Conservation (phyloP, 2,888 invertebrate species). For the Caenorhabditis japonica region DNA sequence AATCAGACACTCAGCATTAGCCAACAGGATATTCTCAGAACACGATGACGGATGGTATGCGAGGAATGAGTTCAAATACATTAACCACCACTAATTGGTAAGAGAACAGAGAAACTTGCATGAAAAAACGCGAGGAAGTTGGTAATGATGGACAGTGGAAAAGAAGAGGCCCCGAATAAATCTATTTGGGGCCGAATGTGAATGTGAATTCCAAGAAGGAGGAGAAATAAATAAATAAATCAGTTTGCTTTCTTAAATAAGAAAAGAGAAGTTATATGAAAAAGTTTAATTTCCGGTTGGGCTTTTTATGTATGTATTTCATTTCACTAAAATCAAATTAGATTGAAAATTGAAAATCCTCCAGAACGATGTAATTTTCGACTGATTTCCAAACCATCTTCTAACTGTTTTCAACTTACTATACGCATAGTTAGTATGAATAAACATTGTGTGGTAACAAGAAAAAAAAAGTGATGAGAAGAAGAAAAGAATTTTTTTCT, state of each 20-base stretch:
- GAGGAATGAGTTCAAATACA: constrained; percentile 48
- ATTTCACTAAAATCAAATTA: too few species aligned
- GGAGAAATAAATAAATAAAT: constrained; percentile 10
- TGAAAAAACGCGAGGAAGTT: constrained; percentile 21
- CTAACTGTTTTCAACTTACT: too few species aligned
- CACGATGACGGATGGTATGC: constrained; percentile 44
- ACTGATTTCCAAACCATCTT: too few species aligned
- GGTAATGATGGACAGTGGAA: constrained; percentile 19
- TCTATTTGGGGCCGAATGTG: background rate
- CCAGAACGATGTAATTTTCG: too few species aligned
- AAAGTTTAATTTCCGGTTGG: too few species aligned
- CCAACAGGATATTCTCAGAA: constrained; percentile 51
- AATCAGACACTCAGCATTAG: constrained; percentile 2
- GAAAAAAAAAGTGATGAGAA: constrained; percentile 31
- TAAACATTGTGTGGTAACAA: constrained; percentile 33
- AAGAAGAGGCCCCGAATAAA: constrained; percentile 1
- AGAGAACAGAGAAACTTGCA: constrained; percentile 30
- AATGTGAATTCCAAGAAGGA: background rate
- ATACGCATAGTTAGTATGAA: constrained; percentile 22
- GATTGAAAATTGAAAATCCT: too few species aligned
- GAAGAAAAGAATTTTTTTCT: constrained; percentile 29
- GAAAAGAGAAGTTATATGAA: background rate
- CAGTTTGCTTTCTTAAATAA: constrained; percentile 4
- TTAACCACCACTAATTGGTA: constrained; percentile 43
- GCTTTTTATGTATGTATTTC: too few species aligned